Evolutionary conservation across 92 coral and sea anemone genomes (phyloP), one percentile per base, ranked within the genome.

Genomic region (Meandrina meandrites): DNA sequence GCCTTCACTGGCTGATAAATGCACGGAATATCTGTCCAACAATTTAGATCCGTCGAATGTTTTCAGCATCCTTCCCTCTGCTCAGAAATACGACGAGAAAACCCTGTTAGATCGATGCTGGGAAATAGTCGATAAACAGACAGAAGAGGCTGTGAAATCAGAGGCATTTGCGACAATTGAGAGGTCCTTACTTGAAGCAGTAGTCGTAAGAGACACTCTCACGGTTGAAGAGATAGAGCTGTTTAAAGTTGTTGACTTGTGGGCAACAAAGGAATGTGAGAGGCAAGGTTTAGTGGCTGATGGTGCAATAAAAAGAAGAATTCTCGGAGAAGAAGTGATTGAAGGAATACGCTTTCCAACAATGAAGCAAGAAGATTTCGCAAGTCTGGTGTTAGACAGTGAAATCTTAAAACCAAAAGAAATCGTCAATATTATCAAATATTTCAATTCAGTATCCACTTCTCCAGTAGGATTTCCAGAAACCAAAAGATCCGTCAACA

Each of bases 251-350:
- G 86, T 89, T 10, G 89, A 89, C 40, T 53, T 79, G 21, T 92
- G 95, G 95, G 84, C 84, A 37, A 88, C 89, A 11, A 71, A 80
- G 21, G 87, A 84, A 80, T 92, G 95, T 75, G 73, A 84, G n/a
- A 79, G 86, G 37, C 75, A 84, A 8, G 87, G 87, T 24, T 66
- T 86, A 70, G 34, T 8, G 19, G 85, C 32, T 22, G 30, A 66
- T 45, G 85, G 85, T n/a, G 40, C n/a, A n/a, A n/a, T n/a, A n/a
- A n/a, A n/a, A n/a, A n/a, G n/a, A n/a, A n/a, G n/a, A n/a, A n/a
- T n/a, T n/a, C n/a, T n/a, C n/a, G n/a, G n/a, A n/a, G n/a, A n/a
- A n/a, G n/a, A n/a, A n/a, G n/a, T n/a, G n/a, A n/a, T n/a, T n/a
- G n/a, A n/a, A n/a, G n/a, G n/a, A n/a, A n/a, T n/a, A n/a, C n/a